Evolutionary conservation across 2,888 invertebrate species (phyloP).

Genomic region (Podotricha telesiphe): DNA sequence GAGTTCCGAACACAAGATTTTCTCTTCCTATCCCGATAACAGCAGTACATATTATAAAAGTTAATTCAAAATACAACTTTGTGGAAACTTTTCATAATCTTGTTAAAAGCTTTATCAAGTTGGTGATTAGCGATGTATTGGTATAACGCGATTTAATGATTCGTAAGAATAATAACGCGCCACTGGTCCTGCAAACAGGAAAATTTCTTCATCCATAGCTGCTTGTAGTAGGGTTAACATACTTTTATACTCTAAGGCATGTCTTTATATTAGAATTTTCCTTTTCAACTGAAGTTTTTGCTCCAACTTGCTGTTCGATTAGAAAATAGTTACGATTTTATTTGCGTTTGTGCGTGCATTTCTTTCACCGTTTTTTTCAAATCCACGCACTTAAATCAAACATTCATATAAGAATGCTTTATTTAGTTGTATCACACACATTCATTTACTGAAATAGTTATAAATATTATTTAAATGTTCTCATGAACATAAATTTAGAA

Average conservation of each 20-base stretch:
- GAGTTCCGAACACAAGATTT: background rate
- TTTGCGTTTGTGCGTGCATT: no score
- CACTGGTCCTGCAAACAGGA: slow-evolving; percentile 36
- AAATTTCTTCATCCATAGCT: slow-evolving; percentile 27
- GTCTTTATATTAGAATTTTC: no score
- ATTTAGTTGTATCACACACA: no score
- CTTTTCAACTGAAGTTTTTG: no score
- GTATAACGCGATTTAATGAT: slow-evolving; percentile 39
- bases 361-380: no score
- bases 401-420: no score
- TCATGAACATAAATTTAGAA: no score
- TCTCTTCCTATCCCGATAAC: background rate
- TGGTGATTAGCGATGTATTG: slow-evolving; percentile 32
- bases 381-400: no score
- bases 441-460: no score
- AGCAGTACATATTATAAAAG: background rate
- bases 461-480: no score
- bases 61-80: background rate
- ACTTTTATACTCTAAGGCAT: background rate
- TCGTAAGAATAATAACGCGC: slow-evolving; percentile 35
- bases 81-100: background rate
- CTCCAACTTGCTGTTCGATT: no score
- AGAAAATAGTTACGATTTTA: no score
- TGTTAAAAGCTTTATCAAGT: slow-evolving; percentile 22
- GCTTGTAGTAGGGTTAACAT: slow-evolving; percentile 12